A percentile compares a stretch with the other conserved stretches of the same genome.
phyloP scores from a whole-genome alignment of 2,888 invertebrate species.

The Teleiodes luculella region DNA sequence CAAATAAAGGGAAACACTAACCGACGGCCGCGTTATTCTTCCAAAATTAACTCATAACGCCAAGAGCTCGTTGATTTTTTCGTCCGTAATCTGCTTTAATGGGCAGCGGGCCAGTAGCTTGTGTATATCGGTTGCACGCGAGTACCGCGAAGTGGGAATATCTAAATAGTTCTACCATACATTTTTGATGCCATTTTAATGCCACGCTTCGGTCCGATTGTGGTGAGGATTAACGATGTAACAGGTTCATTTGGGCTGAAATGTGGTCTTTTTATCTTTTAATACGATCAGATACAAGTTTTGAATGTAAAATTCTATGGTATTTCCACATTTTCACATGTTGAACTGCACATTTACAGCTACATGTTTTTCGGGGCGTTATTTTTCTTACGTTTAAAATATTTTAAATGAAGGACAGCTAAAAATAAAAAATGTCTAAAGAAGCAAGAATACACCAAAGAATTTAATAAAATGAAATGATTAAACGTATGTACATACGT shows the following conservation, averaged over 20 bases:
- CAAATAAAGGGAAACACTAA: slow-evolving; percentile 73
- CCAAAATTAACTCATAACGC: slow-evolving; percentile 78
- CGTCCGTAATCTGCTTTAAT: slow-evolving; percentile 73
- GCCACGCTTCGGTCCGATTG: slow-evolving; percentile 62
- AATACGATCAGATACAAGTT: not conserved
- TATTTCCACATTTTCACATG: too few species aligned
- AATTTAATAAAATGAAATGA: slow-evolving; percentile 70
- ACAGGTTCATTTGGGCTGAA: slow-evolving; percentile 56
- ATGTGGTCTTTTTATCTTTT: not conserved
- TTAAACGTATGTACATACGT: slow-evolving; percentile 32
- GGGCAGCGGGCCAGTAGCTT: slow-evolving; percentile 74
- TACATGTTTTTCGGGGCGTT: too few species aligned
- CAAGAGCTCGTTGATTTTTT: slow-evolving; percentile 71
- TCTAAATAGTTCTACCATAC: slow-evolving; percentile 69
- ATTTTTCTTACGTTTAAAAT: not conserved
- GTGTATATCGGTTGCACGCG: slow-evolving; percentile 69
- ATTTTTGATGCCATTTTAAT: slow-evolving; percentile 73
- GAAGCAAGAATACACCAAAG: slow-evolving; percentile 40
- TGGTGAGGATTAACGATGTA: slow-evolving; percentile 70
- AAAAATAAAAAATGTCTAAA: slow-evolving; percentile 39
- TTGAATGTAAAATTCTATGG: not conserved
- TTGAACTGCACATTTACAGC: too few species aligned
- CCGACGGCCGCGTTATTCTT: slow-evolving; percentile 71
- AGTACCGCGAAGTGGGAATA: slow-evolving; percentile 69
- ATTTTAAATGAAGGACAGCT: slow-evolving; percentile 6